A percentile compares a stretch with the other conserved stretches of the same genome.
Conservation (phyloP, 2,888 invertebrate species). For the Dascillus cervinus region DNA sequence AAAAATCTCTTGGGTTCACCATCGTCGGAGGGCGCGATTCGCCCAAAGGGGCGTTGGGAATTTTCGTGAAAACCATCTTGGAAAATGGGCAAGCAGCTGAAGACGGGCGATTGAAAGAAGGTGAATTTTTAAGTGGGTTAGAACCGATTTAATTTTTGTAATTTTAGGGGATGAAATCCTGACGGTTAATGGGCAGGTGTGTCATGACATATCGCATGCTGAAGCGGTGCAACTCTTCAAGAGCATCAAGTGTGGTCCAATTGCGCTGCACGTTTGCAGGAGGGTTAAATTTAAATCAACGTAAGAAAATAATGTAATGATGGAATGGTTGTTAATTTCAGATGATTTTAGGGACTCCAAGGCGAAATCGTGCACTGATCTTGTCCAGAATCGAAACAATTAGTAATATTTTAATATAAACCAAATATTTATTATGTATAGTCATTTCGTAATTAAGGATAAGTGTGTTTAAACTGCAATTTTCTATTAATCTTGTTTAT, state of each 20-base stretch:
- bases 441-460: too few relatives aligned
- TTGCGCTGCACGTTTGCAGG: constrained; percentile 67
- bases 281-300: constrained; percentile 28
- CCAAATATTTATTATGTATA: constrained; percentile 12
- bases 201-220: constrained; percentile 71
- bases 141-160: neutral
- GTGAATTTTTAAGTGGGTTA: constrained; percentile 44
- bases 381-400: constrained; percentile 42
- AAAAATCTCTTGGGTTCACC: constrained; percentile 81
- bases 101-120: constrained; percentile 73
- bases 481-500: too few relatives aligned
- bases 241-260: constrained; percentile 67
- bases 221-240: constrained; percentile 77
- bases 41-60: constrained; percentile 75
- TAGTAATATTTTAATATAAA: constrained; percentile 7
- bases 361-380: constrained; percentile 68
- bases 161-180: constrained; percentile 70
- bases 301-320: constrained; percentile 21
- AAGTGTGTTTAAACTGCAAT: too few relatives aligned
- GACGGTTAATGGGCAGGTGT: constrained; percentile 72
- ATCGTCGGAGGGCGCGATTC: constrained; percentile 84
- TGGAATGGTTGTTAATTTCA: neutral
- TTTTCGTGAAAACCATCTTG: constrained; percentile 79
- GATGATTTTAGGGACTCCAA: constrained; percentile 51
- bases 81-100: constrained; percentile 77